A percentile compares a stretch with the other conserved stretches of the same genome.
These are phyloP conservation scores for Brachystomella parvula DNA, from an alignment of 1,140 invertebrate species.

Conservation along the genomic window DNA sequence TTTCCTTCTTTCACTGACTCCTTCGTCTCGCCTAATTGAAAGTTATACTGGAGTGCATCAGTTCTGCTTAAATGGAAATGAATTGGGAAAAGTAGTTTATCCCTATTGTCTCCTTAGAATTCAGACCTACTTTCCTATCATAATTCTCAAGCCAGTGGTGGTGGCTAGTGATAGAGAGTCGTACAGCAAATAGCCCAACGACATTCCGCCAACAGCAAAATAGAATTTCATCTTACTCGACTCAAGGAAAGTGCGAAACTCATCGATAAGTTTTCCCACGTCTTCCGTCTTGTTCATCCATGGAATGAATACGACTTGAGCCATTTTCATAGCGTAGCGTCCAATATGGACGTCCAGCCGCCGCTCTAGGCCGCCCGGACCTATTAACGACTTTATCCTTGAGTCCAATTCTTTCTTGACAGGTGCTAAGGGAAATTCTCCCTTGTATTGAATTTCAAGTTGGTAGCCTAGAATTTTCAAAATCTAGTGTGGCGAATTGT, in stretches of 20 bases:
- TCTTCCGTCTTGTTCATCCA: constrained; percentile 3
- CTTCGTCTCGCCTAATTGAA: too few relatives aligned
- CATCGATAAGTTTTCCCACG: constrained; percentile 12
- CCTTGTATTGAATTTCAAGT: constrained; percentile 25
- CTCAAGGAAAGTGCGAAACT: constrained; percentile 6
- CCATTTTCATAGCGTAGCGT: constrained; percentile 15
- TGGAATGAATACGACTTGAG: constrained; percentile 28
- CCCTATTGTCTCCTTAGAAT: constrained; percentile 6
- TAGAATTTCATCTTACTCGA: not conserved
- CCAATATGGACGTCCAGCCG: constrained; percentile 13
- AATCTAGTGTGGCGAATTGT: too few relatives aligned
- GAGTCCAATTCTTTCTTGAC: constrained; percentile 15
- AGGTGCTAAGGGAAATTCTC: constrained; percentile 9
- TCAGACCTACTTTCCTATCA: constrained; percentile 4
- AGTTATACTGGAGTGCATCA: not conserved
- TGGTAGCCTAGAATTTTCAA: constrained; percentile 25
- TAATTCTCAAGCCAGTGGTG: not conserved
- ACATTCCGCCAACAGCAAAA: too few relatives aligned
- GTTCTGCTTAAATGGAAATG: not conserved
- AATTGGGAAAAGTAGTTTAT: not conserved
- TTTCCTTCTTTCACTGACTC: too few relatives aligned
- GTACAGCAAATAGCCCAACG: too few relatives aligned
- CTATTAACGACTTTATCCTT: not conserved
- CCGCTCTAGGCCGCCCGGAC: not conserved
- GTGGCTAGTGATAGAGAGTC: not conserved